Percentiles rank a stretch among this genome's conserved stretches.
Conservation (phyloP, 92 coral and sea anemone genomes). For the Plumapathes pennacea region DNA sequence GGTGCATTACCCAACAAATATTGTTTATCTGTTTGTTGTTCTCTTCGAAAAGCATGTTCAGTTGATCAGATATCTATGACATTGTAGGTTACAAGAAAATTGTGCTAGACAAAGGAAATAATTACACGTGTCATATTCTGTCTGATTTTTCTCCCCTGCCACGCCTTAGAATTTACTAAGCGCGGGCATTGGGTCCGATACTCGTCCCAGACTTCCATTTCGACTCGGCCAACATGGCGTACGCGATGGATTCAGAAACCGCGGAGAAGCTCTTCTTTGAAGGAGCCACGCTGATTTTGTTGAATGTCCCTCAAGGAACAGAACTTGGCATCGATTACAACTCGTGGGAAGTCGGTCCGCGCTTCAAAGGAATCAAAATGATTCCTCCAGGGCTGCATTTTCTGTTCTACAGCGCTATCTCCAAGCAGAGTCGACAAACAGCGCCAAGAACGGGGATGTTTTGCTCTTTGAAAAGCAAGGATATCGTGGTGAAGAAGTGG, state of each 20-base stretch:
- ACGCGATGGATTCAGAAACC: constrained; percentile 75
- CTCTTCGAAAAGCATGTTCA: too few species aligned
- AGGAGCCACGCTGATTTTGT: constrained; percentile 67
- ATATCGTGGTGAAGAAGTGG: constrained; percentile 79
- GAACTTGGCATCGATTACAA: constrained; percentile 93
- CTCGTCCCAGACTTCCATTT: too few species aligned
- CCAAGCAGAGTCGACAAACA: constrained; percentile 66
- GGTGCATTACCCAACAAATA: too few species aligned
- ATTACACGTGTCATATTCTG: too few species aligned
- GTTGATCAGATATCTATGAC: too few species aligned
- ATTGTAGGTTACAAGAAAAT: too few species aligned
- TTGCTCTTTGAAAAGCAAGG: constrained; percentile 56
- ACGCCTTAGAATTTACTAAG: too few species aligned
- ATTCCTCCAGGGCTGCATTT: constrained; percentile 95
- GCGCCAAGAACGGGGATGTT: constrained; percentile 98
- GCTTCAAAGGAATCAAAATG: constrained; percentile 95
- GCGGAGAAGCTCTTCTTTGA: constrained; percentile 70
- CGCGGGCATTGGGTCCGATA: too few species aligned
- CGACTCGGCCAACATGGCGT: too few species aligned
- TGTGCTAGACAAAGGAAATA: too few species aligned
- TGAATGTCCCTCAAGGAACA: constrained; percentile 83
- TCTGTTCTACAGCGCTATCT: constrained; percentile 80
- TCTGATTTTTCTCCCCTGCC: too few species aligned
- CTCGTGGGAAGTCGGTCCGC: constrained; percentile 85
- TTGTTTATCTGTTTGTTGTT: too few species aligned